phyloP scores from a whole-genome alignment of 2,113 vertebrate genomes.

The Puma concolor region DNA sequence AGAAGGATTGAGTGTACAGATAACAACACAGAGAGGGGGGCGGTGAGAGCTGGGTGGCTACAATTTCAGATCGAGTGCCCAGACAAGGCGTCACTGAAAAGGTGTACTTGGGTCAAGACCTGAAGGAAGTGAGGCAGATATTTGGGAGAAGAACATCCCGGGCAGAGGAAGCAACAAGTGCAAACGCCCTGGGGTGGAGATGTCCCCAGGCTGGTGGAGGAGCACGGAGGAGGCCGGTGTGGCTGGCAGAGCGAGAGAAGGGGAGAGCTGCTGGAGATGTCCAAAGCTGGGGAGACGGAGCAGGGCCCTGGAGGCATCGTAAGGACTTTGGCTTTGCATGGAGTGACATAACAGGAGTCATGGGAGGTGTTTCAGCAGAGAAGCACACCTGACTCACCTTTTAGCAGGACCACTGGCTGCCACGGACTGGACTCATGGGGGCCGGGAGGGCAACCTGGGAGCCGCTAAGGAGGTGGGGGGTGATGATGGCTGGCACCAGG shows the following conservation, averaged over 20 bases:
- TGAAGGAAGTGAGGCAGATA: background rate
- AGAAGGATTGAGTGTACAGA: background rate
- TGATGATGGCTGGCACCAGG: background rate
- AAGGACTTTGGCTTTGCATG: background rate
- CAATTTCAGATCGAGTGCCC: background rate
- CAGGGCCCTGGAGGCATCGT: background rate
- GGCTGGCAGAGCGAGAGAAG: background rate
- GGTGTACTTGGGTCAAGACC: background rate
- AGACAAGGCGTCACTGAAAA: background rate
- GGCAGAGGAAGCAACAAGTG: background rate
- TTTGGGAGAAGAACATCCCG: background rate
- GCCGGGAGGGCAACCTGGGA: background rate
- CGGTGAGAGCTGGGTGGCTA: background rate
- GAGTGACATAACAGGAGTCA: background rate
- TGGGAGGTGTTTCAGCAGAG: background rate
- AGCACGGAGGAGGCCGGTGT: background rate
- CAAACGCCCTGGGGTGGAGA: background rate
- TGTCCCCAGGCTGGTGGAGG: background rate
- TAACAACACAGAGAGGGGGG: too few species aligned
- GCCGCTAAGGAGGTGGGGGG: background rate
- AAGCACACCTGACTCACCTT: background rate
- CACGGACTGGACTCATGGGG: background rate
- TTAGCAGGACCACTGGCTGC: background rate
- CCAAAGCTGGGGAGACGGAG: too few species aligned
- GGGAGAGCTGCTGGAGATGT: rapidly evolving